Base-by-base conservation (phyloP, 2,888 invertebrate genomes). In the Neoascia interrupta region DNA sequence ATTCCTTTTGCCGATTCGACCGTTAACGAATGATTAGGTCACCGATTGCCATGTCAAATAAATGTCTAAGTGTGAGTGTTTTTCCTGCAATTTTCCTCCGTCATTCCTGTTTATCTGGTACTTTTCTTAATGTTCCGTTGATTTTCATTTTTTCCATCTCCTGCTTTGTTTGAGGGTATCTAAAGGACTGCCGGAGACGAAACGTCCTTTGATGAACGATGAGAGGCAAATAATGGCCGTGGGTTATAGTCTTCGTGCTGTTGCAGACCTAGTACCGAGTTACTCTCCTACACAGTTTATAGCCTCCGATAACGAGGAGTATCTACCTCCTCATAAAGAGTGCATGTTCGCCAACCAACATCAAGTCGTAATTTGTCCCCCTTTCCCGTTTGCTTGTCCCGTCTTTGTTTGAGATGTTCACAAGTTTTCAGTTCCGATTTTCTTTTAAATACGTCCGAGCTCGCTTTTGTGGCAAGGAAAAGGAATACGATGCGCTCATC, bases 361-460 rank as follows among this genome's bases (percentile, higher is more conserved):
- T 69, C 49, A 56, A 28, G 19, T 39, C 41, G 41, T 56, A 28
- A 23, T 39, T 61, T 41, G 18, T 34, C 31, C 23, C 41, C 8
- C 11, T 19, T 58, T 60, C 23, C 2, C 34, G 1, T 5, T 21
- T 15, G 21, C 15, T 10, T 31, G n/a, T n/a, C n/a, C n/a, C n/a
- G 5, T 1, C 16, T 60, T 70, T 58, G 39, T 64, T 69, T 56
- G 53, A 28, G 47, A 54, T 36, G 23, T 49, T 56, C 49, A 56
- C 56, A 66, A 60, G 73, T 73, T 73, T 49, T 68, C 68, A 61
- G 73, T 73, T 79, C 56, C 73, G 73, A 73, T 79, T 72, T 66
- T 60, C 49, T 73, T 66, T 60, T 49, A 79, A 72, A 60, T 16
- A 63, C 45, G 31, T 64, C 19, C 54, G 41, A 43, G 39, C 70